Percentiles rank a stretch among this genome's conserved stretches.
phyloP scores from a whole-genome alignment of 1,140 invertebrate genomes.

The Uloborus diversus region DNA sequence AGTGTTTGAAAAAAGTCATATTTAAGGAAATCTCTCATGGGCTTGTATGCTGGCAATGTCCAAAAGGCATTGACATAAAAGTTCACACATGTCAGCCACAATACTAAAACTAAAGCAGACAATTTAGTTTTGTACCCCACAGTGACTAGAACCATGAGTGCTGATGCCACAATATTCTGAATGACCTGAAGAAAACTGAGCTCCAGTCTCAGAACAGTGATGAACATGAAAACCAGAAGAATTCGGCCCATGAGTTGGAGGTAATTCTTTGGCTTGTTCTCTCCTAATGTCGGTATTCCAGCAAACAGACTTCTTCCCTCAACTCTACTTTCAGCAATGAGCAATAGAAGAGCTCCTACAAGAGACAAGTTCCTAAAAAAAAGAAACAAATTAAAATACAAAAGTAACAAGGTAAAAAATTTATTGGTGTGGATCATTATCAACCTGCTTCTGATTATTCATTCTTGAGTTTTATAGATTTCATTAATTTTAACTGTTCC shows the following conservation, averaged over 20 bases:
- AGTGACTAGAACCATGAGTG: slow-evolving; percentile 94
- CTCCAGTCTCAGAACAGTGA: slow-evolving; percentile 94
- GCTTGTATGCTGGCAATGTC: slow-evolving; percentile 92
- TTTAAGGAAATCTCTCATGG: slow-evolving; percentile 98
- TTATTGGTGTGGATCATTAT: too few species aligned
- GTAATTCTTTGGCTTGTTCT: slow-evolving; percentile 98
- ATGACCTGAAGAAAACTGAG: slow-evolving; percentile 85
- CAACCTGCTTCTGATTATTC: too few species aligned
- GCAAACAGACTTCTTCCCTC: slow-evolving; percentile 93
- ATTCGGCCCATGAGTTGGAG: slow-evolving; percentile 95
- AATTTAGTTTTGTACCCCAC: slow-evolving; percentile 99
- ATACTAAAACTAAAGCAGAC: slow-evolving; percentile 91
- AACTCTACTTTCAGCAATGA: slow-evolving; percentile 91
- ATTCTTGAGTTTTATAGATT: too few species aligned
- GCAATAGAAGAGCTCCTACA: slow-evolving; percentile 91
- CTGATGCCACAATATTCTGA: slow-evolving; percentile 90
- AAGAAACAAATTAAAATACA: not conserved
- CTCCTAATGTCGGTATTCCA: slow-evolving; percentile 94
- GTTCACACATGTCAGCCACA: slow-evolving; percentile 82
- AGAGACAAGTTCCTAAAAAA: slow-evolving; percentile 87
- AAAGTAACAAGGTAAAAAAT: too few species aligned
- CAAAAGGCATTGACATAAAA: slow-evolving; percentile 99
- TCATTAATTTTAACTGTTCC: too few species aligned
- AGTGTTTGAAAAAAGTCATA: slow-evolving; percentile 99
- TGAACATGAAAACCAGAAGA: slow-evolving; percentile 98